phyloP scores from a whole-genome alignment of 2,888 invertebrate species.

The Eutolmus rufibarbis region DNA sequence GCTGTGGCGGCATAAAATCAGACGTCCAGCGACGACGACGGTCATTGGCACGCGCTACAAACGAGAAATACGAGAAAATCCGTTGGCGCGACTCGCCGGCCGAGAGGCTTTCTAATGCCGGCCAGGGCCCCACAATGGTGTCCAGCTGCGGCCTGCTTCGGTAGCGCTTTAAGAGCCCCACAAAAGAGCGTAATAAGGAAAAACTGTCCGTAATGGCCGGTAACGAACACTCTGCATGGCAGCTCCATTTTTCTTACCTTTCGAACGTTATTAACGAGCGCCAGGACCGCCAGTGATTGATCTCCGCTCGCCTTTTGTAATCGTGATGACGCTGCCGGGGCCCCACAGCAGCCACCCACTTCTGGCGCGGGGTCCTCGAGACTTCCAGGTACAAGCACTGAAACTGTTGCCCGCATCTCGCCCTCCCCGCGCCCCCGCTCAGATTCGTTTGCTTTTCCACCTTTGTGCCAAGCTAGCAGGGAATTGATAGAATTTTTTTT shows the following conservation, averaged over 20 bases:
- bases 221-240: conserved; percentile 14
- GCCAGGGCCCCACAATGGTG: background rate
- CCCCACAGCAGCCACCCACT: background rate
- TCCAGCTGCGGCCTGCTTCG: background rate
- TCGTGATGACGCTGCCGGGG: background rate
- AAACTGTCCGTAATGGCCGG: conserved; percentile 10
- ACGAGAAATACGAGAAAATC: conserved; percentile 33
- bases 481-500: background rate
- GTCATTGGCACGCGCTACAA: conserved; percentile 26
- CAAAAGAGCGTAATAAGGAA: background rate
- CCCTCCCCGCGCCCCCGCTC: background rate
- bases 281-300: conserved; percentile 14
- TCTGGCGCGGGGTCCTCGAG: background rate
- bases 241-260: conserved; percentile 23
- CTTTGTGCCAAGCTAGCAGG: background rate
- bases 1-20: background rate
- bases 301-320: background rate
- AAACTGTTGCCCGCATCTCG: background rate
- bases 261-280: conserved; percentile 18
- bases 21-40: background rate
- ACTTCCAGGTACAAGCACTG: background rate
- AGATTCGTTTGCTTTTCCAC: background rate
- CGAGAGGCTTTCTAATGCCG: background rate
- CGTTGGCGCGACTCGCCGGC: background rate
- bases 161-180: background rate